A percentile compares a stretch with the other conserved stretches of the same genome.
Conservation (phyloP, 2,888 invertebrate species). For the Blera fallax region DNA sequence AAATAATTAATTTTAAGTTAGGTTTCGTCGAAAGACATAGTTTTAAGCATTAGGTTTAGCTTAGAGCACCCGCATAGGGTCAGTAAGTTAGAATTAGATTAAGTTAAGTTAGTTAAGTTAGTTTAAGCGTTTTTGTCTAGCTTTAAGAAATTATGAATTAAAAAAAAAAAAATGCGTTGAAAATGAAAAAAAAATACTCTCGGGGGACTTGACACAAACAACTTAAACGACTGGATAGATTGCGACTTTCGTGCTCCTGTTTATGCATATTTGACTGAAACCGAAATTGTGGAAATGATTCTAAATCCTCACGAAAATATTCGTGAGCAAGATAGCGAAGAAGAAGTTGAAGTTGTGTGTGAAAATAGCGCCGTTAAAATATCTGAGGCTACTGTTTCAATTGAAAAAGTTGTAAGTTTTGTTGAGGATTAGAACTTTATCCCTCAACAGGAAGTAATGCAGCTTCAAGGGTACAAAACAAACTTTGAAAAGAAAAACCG, state of each 20-base stretch:
- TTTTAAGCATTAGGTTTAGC: no score
- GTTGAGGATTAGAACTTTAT: background rate
- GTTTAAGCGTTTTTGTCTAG: no score
- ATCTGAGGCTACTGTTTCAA: background rate
- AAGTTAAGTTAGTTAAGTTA: background rate
- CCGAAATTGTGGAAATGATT: constrained; percentile 12
- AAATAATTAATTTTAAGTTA: no score
- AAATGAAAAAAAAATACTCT: background rate
- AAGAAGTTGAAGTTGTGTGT: background rate
- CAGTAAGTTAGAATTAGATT: no score
- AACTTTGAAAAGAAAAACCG: background rate
- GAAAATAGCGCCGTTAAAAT: background rate
- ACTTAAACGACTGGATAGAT: background rate
- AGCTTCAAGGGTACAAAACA: background rate
- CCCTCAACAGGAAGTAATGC: background rate
- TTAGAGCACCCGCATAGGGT: no score
- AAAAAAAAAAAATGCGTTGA: no score
- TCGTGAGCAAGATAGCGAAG: background rate
- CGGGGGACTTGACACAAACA: background rate
- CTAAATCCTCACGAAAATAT: background rate
- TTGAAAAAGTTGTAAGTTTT: background rate
- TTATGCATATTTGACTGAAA: background rate
- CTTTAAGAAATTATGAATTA: no score
- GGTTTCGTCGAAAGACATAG: no score
- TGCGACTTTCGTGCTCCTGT: background rate